Evolutionary conservation across 2,113 vertebrate genomes (phyloP).

Genomic region (Microtus pennsylvanicus): DNA sequence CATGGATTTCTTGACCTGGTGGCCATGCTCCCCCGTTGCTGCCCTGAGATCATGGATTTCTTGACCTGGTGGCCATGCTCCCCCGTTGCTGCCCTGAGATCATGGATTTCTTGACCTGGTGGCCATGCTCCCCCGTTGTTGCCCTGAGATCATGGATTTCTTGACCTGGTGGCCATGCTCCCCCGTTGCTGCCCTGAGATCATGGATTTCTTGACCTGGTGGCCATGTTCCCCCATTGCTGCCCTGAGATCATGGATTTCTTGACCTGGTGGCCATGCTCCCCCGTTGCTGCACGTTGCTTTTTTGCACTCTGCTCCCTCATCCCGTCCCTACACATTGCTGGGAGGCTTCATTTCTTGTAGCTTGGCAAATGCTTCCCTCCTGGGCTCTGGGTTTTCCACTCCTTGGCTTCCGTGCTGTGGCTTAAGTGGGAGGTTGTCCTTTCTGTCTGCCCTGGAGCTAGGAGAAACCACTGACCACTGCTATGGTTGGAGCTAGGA

Average conservation of each 20-base stretch:
- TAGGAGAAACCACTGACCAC: too few relatives aligned
- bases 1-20: rapidly evolving
- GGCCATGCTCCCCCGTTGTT: too few relatives aligned
- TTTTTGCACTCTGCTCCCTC: background rate
- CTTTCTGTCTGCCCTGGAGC: background rate
- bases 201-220: rapidly evolving
- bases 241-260: rapidly evolving
- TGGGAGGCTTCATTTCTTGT: background rate
- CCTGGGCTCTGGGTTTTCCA: background rate
- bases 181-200: rapidly evolving
- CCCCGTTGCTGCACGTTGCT: rapidly evolving
- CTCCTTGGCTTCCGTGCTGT: background rate
- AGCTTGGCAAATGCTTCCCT: background rate
- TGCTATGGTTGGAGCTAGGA: too few relatives aligned
- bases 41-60: rapidly evolving
- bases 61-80: rapidly evolving
- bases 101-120: rapidly evolving
- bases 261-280: too few relatives aligned
- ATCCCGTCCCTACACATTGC: background rate
- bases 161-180: rapidly evolving
- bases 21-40: too few relatives aligned
- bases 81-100: rapidly evolving
- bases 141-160: rapidly evolving
- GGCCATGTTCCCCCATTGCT: too few relatives aligned
- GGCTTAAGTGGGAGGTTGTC: rapidly evolving